A percentile compares a stretch with the other conserved stretches of the same genome.
phyloP scores from a whole-genome alignment of 2,113 vertebrate species.

The Atherinomorus stipes region DNA sequence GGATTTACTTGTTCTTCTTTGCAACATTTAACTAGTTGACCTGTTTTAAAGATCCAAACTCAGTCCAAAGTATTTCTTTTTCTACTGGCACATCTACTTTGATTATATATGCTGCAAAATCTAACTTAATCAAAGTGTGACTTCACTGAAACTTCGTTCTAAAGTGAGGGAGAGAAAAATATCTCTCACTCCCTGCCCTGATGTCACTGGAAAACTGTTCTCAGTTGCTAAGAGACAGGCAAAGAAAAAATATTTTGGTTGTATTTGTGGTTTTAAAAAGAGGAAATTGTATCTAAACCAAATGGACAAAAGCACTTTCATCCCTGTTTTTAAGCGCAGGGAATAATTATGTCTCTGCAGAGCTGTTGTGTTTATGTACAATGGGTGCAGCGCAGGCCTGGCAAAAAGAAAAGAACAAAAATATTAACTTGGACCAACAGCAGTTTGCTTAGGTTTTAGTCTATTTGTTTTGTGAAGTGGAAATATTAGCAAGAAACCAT shows the following conservation, averaged over 20 bases:
- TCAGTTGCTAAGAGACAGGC: constrained; percentile 82
- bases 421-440: constrained; percentile 33
- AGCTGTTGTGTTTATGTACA: constrained; percentile 52
- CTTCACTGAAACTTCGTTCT: constrained; percentile 64
- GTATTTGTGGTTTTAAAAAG: constrained; percentile 73
- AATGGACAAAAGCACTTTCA: constrained; percentile 70
- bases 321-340: constrained; percentile 64
- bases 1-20: constrained; percentile 7
- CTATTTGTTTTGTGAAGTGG: constrained; percentile 35
- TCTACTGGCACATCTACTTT: constrained; percentile 34
- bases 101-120: constrained; percentile 56
- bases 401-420: constrained; percentile 44
- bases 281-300: constrained; percentile 64
- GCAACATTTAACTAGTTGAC: constrained; percentile 22
- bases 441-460: constrained; percentile 50
- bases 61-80: not conserved
- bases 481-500: constrained; percentile 46
- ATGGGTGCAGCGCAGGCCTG: constrained; percentile 15
- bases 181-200: constrained; percentile 66
- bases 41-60: constrained; percentile 11
- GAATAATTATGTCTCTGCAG: constrained; percentile 52
- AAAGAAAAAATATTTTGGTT: constrained; percentile 82
- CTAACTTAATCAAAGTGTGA: constrained; percentile 62
- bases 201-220: constrained; percentile 83
- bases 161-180: constrained; percentile 34